Conservation (phyloP, 2,113 vertebrate genomes). For the Thalassarche chlororhynchos region DNA sequence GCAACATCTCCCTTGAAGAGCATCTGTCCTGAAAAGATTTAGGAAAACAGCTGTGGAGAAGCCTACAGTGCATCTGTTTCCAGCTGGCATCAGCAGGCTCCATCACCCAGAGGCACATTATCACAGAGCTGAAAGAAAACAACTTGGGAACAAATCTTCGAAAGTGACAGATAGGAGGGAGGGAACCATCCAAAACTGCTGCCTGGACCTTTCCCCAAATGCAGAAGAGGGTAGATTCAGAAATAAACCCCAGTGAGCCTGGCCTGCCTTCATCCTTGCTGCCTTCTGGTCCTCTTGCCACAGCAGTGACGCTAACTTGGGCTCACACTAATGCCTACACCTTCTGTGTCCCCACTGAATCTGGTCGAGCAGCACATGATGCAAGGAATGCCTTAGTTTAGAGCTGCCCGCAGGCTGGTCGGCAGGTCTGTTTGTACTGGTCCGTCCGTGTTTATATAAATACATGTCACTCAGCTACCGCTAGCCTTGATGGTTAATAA, state of each 20-base stretch:
- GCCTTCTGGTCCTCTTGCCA: background rate
- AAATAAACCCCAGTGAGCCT: background rate
- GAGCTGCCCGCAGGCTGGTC: background rate
- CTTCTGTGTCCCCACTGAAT: background rate
- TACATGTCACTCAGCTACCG: background rate
- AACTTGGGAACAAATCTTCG: constrained; percentile 4
- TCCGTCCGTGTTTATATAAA: constrained; percentile 23
- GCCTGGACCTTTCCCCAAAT: background rate
- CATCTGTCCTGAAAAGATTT: constrained; percentile 19
- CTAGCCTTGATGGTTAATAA: constrained; percentile 26
- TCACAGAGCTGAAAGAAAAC: constrained; percentile 25
- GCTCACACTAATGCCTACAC: background rate
- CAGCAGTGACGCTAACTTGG: background rate
- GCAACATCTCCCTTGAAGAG: background rate
- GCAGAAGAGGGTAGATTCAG: background rate
- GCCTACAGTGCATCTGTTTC: constrained; percentile 2
- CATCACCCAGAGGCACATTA: background rate
- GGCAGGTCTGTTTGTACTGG: background rate
- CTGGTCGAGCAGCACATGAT: background rate
- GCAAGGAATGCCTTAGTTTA: background rate
- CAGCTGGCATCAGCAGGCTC: constrained; percentile 43
- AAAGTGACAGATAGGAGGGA: background rate
- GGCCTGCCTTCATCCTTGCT: background rate
- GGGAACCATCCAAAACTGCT: background rate
- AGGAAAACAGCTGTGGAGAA: constrained; percentile 38